A percentile compares a stretch with the other conserved stretches of the same genome.
Evolutionary conservation across 2,113 vertebrate genomes (phyloP).

Genomic region (Sinocyclocheilus anshuiensis): DNA sequence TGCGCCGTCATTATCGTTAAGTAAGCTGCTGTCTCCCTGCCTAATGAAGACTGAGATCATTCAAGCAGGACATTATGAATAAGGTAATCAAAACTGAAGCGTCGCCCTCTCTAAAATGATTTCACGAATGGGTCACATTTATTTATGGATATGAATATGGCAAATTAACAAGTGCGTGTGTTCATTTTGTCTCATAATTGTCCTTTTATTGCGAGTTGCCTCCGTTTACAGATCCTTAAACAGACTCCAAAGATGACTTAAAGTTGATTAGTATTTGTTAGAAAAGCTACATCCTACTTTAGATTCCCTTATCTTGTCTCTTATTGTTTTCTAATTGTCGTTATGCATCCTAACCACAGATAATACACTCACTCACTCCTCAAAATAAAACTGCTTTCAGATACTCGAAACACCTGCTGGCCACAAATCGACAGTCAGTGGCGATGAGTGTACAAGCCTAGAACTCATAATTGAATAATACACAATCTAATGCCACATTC

Average conservation of each 20-base stretch:
- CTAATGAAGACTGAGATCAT: constrained; percentile 34
- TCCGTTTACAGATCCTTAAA: neutral
- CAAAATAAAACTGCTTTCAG: neutral
- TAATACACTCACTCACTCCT: neutral
- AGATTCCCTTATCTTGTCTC: neutral
- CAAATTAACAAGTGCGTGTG: constrained; percentile 17
- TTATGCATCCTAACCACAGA: neutral
- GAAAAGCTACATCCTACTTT: neutral
- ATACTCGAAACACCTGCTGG: constrained; percentile 19
- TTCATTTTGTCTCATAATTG: constrained; percentile 14
- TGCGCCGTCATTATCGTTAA: constrained; percentile 52
- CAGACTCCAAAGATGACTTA: neutral
- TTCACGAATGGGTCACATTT: constrained; percentile 25
- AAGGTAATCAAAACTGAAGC: constrained; percentile 37
- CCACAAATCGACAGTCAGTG: neutral
- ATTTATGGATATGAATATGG: constrained; percentile 28
- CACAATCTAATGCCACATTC: no score
- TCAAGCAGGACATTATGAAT: constrained; percentile 42
- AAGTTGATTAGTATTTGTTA: neutral
- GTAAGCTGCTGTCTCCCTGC: constrained; percentile 33
- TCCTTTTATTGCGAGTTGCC: constrained; percentile 14
- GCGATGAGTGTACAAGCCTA: neutral
- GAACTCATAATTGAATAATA: no score
- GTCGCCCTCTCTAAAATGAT: constrained; percentile 16
- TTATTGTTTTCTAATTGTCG: neutral